Evolutionary conservation across 2,113 vertebrate genomes (phyloP).

Genomic region (Sphyrna mokarran): DNA sequence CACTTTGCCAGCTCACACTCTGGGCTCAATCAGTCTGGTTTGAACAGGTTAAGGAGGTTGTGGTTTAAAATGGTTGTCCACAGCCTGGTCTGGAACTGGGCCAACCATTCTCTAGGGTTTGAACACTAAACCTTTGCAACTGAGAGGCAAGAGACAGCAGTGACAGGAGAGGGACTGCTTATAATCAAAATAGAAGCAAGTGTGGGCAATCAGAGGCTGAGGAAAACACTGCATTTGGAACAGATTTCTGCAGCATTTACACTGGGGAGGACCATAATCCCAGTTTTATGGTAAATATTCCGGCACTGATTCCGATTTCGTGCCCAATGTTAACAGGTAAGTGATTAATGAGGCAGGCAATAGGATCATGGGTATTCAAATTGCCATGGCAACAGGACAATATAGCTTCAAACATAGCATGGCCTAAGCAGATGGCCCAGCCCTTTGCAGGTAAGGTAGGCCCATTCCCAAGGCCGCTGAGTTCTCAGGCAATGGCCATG

Average conservation of each 20-base stretch:
- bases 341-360: neutral
- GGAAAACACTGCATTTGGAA: neutral
- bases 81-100: neutral
- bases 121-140: neutral
- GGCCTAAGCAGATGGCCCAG: neutral
- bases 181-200: neutral
- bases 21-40: too few species aligned
- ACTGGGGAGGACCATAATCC: neutral
- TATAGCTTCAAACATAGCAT: neutral
- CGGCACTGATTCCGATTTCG: neutral
- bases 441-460: neutral
- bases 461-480: neutral
- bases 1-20: neutral
- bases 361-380: neutral
- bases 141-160: neutral
- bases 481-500: too few species aligned
- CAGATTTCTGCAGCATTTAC: neutral
- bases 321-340: neutral
- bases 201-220: neutral
- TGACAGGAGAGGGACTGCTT: neutral
- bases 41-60: neutral
- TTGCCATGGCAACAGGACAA: neutral
- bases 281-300: neutral
- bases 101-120: neutral
- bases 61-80: neutral